phyloP scores from a whole-genome alignment of 2,888 invertebrate species.

The Iselma pallidipennis region DNA sequence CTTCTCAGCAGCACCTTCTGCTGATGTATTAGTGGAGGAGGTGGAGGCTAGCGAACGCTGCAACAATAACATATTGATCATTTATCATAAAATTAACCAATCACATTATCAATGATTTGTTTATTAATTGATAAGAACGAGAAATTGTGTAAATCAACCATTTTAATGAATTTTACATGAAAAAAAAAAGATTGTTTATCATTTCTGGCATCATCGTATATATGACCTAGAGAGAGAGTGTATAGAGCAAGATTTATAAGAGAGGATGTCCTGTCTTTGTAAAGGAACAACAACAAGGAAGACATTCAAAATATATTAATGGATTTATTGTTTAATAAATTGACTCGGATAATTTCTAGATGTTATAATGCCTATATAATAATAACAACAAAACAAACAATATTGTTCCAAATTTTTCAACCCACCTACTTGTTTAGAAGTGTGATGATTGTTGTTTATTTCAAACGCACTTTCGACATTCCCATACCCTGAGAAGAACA shows the following conservation, averaged over 20 bases:
- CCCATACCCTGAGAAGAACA: background rate
- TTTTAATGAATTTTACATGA: too few species aligned
- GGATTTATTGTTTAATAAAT: conserved; percentile 4
- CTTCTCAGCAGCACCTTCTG: conserved; percentile 3
- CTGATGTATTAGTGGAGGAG: conserved; percentile 15
- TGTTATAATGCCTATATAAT: too few species aligned
- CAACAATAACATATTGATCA: conserved; percentile 9
- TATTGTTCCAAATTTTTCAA: background rate
- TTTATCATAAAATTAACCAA: conserved; percentile 2
- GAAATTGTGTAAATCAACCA: conserved; percentile 7
- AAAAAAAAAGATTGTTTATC: too few species aligned
- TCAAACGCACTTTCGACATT: background rate
- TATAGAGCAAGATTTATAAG: conserved; percentile 5
- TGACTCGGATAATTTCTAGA: background rate
- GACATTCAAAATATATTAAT: background rate
- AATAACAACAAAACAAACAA: too few species aligned
- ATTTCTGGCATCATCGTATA: background rate
- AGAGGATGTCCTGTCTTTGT: conserved; percentile 2
- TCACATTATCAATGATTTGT: background rate
- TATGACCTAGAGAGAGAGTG: conserved; percentile 10
- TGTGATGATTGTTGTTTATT: background rate
- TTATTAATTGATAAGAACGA: conserved; percentile 1
- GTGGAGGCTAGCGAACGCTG: conserved; percentile 19
- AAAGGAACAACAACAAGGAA: background rate
- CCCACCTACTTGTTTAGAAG: background rate